Evolutionary conservation across 2,888 invertebrate genomes (phyloP), one percentile per base, ranked within the genome.

Genomic region (Drosophila algonquin): DNA sequence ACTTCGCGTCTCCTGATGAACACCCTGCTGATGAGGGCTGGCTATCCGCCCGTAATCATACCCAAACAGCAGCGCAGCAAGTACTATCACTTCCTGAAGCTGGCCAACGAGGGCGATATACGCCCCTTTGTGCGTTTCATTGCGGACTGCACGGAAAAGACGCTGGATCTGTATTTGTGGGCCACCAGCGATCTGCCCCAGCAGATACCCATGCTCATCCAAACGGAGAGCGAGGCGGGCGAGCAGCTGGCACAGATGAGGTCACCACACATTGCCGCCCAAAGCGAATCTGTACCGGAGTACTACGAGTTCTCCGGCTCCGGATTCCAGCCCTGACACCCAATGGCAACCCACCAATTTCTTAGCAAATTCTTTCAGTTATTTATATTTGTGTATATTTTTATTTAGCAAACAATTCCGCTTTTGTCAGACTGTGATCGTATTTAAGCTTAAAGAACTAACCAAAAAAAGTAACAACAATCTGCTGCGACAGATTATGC

Each of bases 1-100:
- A 99, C 99, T 0, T 98, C 98, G 14, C 94, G 99, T 32, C 93
- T 99, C 27, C 94, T 99, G 2, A 99, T 99, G 98, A 99, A 99
- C 93, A 94, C 98, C 81, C 95, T 99, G 75, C 94, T 99, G 40
- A 97, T 99, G 96, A 96, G 96, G 92, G 97, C 97, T 1, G 98
- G 99, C 0, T 99, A 97, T 93, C 99, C 99, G 0, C 98, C 99
- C 0, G 97, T 99, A 14, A 98, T 98, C 79, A 96, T 99, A 74
- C 95, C 96, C 62, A 98, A 98, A 90, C 96, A 98, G 82, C 95
- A 96, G 90, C 93, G 95, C 18, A 95, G 96, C 84, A 94, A 96
- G 67, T 97, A 97, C 92, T 99, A 98, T 91, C 96, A 98, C 85
- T 95, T 96, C 79, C 93, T 99, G 35, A 96, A 98, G 91, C 93